phyloP scores from a whole-genome alignment of 2,888 invertebrate genomes.

The Scelioninae gen. 1 region DNA sequence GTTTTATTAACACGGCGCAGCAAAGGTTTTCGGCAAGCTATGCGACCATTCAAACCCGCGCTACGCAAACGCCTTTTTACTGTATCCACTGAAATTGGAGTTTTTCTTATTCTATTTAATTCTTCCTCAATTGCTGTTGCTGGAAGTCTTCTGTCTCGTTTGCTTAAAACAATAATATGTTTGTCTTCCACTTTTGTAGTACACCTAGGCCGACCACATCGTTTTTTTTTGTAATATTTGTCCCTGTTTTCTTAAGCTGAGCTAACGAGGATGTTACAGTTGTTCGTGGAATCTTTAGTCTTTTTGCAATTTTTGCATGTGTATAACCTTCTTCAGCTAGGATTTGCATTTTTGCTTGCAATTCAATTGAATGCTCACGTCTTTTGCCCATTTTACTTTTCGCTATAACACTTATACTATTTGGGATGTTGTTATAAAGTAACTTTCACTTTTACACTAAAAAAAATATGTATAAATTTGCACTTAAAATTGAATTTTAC shows the following conservation, averaged over 20 bases:
- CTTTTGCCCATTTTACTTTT: slow-evolving; percentile 5
- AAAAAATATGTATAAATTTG: slow-evolving; percentile 32
- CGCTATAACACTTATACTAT: slow-evolving; percentile 18
- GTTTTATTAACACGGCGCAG: slow-evolving; percentile 27
- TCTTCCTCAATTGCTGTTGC: slow-evolving; percentile 28
- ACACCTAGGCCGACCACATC: slow-evolving; percentile 20
- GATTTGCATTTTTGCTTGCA: slow-evolving; percentile 18
- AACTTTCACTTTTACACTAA: slow-evolving; percentile 20
- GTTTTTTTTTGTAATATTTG: slow-evolving; percentile 32
- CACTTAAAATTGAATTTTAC: slow-evolving; percentile 22
- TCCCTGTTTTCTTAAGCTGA: slow-evolving; percentile 23
- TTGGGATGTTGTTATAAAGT: slow-evolving; percentile 1
- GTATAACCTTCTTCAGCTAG: slow-evolving; percentile 28
- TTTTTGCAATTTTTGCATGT: slow-evolving; percentile 24
- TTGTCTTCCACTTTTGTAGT: slow-evolving; percentile 12
- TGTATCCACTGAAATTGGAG: slow-evolving; percentile 32
- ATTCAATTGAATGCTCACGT: slow-evolving; percentile 1
- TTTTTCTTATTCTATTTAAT: slow-evolving; percentile 39
- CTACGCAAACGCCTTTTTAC: slow-evolving; percentile 22
- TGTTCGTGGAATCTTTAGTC: slow-evolving; percentile 29
- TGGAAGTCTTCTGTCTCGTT: slow-evolving; percentile 31
- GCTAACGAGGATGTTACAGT: slow-evolving; percentile 26
- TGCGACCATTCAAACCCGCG: slow-evolving; percentile 21
- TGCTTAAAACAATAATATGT: slow-evolving; percentile 12
- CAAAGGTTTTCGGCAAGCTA: slow-evolving; percentile 36